Base-by-base conservation (phyloP, 2,888 invertebrate genomes). In the Eupithecia inturbata region DNA sequence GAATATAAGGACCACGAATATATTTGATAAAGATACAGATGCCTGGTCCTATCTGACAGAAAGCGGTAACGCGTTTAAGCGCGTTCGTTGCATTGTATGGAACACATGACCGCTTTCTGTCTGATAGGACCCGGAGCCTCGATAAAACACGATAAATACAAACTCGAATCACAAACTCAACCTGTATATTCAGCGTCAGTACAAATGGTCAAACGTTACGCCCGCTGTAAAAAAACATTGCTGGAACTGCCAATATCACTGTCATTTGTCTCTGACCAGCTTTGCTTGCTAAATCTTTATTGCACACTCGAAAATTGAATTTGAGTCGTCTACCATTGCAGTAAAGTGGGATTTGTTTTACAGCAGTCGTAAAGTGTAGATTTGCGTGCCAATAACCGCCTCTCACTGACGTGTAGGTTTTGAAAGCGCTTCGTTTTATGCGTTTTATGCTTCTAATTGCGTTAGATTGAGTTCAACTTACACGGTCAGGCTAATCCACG, bases 161-260 rank as follows among this genome's bases (percentile, higher is more conserved):
- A n/a, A n/a, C n/a, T n/a, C 9, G 22, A 57, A 57, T 22, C 9
- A 9, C 53, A 10, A 60, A 19, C 31, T 7, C 12, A 36, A 31
- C 5, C 16, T 31, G 36, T n/a, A 64, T 14, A 64, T 64, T 64
- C 9, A 64, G 28, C 12, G n/a, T 12, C 36, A 66, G 14, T 41
- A 26, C 36, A 66, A 33, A 36, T 10, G 10, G 63, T 64, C 77
- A 76, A 83, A 85, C 86, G 83, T 82, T 83, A 85, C 79, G 81
- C 74, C 77, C 79, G 76, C 81, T 83, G 85, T 88, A 88, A 89
- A 86, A 81, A 77, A 39, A 82, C 80, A 79, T 83, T 82, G 83
- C 82, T 85, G 87, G 86, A 89, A 89, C 89, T 89, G 87, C 89
- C 89, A 90, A 90, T 89, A 90, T 89, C 89, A 86, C 84, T 86